A percentile compares a stretch with the other conserved stretches of the same genome.
Conservation (phyloP, 2,113 vertebrate genomes). For the Oplegnathus fasciatus region DNA sequence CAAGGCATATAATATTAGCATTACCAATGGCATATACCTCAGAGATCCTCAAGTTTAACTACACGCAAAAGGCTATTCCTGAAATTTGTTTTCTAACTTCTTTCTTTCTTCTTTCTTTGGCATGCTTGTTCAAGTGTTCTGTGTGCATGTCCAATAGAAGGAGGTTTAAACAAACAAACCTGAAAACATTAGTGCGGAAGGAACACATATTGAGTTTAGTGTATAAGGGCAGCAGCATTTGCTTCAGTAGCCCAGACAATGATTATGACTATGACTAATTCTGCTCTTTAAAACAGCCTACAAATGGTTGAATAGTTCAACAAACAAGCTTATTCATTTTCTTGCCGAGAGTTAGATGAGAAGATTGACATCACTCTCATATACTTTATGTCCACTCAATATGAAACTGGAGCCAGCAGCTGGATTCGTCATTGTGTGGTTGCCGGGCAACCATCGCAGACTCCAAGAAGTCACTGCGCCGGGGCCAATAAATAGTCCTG, state of each 20-base stretch:
- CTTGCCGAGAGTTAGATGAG: too few relatives aligned
- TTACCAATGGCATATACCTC: neutral
- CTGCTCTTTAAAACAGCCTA: neutral
- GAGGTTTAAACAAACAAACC: neutral
- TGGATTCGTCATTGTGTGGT: neutral
- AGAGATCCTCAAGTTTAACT: neutral
- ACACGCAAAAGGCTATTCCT: neutral
- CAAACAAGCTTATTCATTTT: too few relatives aligned
- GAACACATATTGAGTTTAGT: neutral
- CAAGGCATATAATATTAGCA: neutral
- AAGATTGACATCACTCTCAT: neutral
- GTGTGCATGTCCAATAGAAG: neutral
- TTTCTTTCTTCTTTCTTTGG: neutral
- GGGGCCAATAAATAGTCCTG: neutral
- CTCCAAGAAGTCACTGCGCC: neutral
- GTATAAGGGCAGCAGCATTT: too few relatives aligned
- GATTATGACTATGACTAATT: neutral
- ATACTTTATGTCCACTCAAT: too few relatives aligned
- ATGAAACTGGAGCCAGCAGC: neutral
- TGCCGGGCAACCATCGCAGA: too few relatives aligned
- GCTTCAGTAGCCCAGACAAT: neutral
- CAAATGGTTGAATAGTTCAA: neutral
- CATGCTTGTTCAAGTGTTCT: neutral
- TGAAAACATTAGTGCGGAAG: neutral
- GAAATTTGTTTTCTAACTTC: too few relatives aligned